phyloP scores from a whole-genome alignment of 2,888 invertebrate species.

The Cabera pusaria region DNA sequence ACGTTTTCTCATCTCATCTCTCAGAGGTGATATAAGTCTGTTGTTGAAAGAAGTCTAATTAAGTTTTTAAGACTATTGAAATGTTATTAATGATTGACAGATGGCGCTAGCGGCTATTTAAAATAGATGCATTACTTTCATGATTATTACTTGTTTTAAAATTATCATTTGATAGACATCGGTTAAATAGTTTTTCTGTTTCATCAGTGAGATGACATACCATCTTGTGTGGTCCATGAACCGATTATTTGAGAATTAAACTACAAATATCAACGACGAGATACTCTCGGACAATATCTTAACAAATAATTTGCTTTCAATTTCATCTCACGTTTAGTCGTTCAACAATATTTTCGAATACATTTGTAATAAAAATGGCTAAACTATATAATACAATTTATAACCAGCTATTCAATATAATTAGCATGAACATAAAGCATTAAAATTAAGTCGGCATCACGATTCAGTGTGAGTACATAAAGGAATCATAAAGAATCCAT shows the following conservation, averaged over 20 bases:
- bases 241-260: too few relatives aligned
- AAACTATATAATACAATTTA: too few relatives aligned
- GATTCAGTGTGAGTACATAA: constrained; percentile 42
- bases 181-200: constrained; percentile 21
- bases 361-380: too few relatives aligned
- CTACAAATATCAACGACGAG: too few relatives aligned
- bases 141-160: constrained; percentile 43
- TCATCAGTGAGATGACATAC: constrained; percentile 29
- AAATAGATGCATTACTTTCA: constrained; percentile 66
- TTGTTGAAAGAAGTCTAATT: constrained; percentile 79
- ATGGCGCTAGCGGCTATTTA: constrained; percentile 77
- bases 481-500: constrained; percentile 76
- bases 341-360: too few relatives aligned
- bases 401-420: constrained; percentile 6
- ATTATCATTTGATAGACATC: constrained; percentile 33
- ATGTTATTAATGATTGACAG: constrained; percentile 76
- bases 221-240: constrained; percentile 46
- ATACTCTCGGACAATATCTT: too few relatives aligned
- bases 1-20: constrained; percentile 25
- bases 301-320: too few relatives aligned
- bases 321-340: too few relatives aligned
- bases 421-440: constrained; percentile 53
- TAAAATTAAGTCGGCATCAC: constrained; percentile 53
- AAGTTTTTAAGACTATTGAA: constrained; percentile 77
- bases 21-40: constrained; percentile 53